These are phyloP conservation scores for Odontesthes bonariensis DNA, from an alignment of 2,113 vertebrate genomes.

Conservation along the genomic window DNA sequence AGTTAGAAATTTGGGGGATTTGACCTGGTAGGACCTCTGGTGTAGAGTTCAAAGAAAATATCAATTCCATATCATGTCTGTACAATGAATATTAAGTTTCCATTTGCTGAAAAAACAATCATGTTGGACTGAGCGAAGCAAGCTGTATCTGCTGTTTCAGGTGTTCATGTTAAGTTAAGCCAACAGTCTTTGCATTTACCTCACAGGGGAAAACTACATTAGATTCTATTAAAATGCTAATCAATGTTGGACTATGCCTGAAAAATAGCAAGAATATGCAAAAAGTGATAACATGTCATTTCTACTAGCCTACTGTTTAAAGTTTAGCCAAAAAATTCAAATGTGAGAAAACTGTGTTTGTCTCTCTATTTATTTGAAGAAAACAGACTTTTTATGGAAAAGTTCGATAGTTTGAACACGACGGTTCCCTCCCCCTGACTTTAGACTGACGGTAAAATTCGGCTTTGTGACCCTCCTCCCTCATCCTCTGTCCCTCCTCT, in stretches of 20 bases:
- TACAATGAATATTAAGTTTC: background rate
- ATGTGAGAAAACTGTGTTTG: too few relatives aligned
- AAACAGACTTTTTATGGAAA: too few relatives aligned
- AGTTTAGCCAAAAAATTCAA: background rate
- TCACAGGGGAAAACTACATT: background rate
- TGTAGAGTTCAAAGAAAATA: background rate
- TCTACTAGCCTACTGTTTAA: too few relatives aligned
- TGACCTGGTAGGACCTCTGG: background rate
- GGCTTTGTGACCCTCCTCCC: slow-evolving; percentile 16
- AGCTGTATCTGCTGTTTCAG: background rate
- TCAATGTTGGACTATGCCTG: background rate
- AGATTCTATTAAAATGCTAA: background rate
- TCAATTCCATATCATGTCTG: background rate
- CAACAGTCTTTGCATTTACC: background rate
- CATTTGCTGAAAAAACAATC: too few relatives aligned
- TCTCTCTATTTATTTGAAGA: too few relatives aligned
- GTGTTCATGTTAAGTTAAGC: background rate
- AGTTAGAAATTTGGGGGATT: background rate
- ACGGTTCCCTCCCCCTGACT: background rate
- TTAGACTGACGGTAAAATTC: too few relatives aligned
- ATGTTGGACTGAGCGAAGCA: background rate
- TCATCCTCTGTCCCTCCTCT: slow-evolving; percentile 36
- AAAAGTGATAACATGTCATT: background rate
- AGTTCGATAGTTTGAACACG: too few relatives aligned
- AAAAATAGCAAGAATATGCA: background rate